Percentiles rank a stretch among this genome's conserved stretches.
Conservation (phyloP, 2,888 invertebrate species). For the Lasius fuliginosus region DNA sequence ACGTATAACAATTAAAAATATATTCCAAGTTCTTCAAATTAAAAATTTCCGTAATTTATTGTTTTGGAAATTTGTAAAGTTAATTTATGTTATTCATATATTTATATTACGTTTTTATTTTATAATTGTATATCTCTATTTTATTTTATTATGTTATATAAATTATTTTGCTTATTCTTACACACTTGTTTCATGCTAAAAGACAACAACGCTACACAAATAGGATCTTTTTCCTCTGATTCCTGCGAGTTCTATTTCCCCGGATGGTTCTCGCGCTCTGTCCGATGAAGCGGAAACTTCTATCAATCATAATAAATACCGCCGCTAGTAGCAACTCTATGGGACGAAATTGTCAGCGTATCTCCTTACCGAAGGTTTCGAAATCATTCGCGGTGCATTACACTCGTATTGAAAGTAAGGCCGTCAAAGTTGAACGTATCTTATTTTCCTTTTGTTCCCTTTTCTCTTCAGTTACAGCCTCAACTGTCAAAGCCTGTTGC, state of each 20-base stretch:
- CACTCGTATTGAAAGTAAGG: constrained; percentile 64
- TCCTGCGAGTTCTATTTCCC: constrained; percentile 16
- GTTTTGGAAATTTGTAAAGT: neutral
- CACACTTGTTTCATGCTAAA: neutral
- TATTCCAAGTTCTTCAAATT: neutral
- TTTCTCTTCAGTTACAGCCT: constrained; percentile 35
- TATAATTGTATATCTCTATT: neutral
- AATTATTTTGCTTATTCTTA: neutral
- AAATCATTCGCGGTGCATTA: constrained; percentile 25
- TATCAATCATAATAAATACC: constrained; percentile 68
- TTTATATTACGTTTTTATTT: neutral
- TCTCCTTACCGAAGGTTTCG: constrained; percentile 52
- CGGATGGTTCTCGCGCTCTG: constrained; percentile 7
- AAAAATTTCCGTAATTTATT: neutral
- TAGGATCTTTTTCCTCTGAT: constrained; percentile 15
- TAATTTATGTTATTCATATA: neutral
- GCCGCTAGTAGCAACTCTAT: constrained; percentile 50
- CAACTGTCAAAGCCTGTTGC: constrained; percentile 6
- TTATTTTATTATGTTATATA: constrained; percentile 4
- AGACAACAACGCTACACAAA: constrained; percentile 15
- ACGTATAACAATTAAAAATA: neutral
- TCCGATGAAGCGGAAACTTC: constrained; percentile 56
- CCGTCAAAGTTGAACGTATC: constrained; percentile 68
- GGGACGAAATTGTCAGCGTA: constrained; percentile 64
- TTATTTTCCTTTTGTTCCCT: constrained; percentile 9